Evolutionary conservation across 2,888 invertebrate genomes (phyloP).

Genomic region (Geophilus truncorum): DNA sequence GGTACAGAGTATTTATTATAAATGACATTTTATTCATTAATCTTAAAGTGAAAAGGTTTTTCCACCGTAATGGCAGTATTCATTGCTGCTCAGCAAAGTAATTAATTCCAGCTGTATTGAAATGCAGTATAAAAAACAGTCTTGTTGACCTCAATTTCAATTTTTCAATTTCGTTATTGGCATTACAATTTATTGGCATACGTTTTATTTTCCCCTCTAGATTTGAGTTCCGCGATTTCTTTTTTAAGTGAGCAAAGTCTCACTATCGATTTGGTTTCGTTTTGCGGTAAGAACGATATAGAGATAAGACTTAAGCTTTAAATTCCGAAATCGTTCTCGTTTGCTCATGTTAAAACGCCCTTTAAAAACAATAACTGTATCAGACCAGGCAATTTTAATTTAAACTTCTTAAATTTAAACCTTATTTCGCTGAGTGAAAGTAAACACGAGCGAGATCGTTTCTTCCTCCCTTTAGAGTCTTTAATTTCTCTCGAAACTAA

Average conservation of each 20-base stretch:
- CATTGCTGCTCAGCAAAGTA: not conserved
- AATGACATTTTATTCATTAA: too few species aligned
- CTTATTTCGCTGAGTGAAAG: not conserved
- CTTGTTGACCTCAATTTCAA: not conserved
- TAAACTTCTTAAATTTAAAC: too few species aligned
- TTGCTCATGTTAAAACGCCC: too few species aligned
- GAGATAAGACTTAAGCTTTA: not conserved
- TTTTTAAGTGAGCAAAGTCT: not conserved
- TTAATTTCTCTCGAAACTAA: conserved; percentile 3
- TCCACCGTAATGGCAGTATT: too few species aligned
- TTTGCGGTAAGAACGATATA: not conserved
- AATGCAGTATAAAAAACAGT: too few species aligned
- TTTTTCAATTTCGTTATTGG: not conserved
- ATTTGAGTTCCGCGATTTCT: not conserved
- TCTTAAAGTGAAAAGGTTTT: too few species aligned
- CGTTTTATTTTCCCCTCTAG: not conserved
- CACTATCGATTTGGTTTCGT: not conserved
- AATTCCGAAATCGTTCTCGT: not conserved
- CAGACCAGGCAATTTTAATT: too few species aligned
- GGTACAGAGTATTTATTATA: too few species aligned
- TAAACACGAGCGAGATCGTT: not conserved
- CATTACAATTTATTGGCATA: not conserved
- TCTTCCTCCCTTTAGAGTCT: not conserved
- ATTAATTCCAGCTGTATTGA: not conserved
- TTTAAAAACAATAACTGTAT: too few species aligned